A percentile compares a stretch with the other conserved stretches of the same genome.
phyloP scores from a whole-genome alignment of 2,888 invertebrate species.

The Ochropacha duplaris region DNA sequence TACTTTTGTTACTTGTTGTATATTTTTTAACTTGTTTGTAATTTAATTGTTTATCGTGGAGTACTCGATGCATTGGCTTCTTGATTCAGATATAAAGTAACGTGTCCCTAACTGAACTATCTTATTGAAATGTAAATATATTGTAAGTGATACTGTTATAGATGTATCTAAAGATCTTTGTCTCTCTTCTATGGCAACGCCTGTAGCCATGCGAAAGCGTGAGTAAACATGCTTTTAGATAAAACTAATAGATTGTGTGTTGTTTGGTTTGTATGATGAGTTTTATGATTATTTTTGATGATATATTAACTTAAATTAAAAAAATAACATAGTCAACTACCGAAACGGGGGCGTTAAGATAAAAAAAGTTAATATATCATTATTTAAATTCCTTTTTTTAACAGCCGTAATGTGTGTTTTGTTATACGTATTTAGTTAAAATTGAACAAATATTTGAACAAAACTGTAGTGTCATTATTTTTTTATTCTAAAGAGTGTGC shows the following conservation, averaged over 20 bases:
- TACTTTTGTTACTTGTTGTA: no score
- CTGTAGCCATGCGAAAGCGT: conserved; percentile 82
- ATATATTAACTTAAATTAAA: conserved; percentile 37
- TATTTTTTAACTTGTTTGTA: no score
- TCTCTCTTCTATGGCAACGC: conserved; percentile 79
- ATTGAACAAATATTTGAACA: conserved; percentile 16
- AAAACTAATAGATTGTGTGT: conserved; percentile 55
- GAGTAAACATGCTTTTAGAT: conserved; percentile 78
- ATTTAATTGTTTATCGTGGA: no score
- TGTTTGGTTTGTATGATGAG: conserved; percentile 45
- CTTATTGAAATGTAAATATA: conserved; percentile 23
- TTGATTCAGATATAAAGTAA: not conserved
- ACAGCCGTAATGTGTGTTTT: conserved; percentile 10
- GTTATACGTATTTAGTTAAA: conserved; percentile 4
- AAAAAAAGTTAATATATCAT: conserved; percentile 13
- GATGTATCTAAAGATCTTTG: conserved; percentile 67
- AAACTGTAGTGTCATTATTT: conserved; percentile 41
- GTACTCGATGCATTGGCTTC: not conserved
- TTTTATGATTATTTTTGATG: conserved; percentile 33
- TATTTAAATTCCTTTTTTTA: conserved; percentile 7
- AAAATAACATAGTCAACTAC: no score
- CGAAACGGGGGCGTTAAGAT: no score
- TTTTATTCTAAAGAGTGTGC: conserved; percentile 30
- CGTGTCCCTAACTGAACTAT: conserved; percentile 1
- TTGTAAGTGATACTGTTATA: conserved; percentile 41